Base-by-base conservation (phyloP, 2,113 vertebrate species). In the Daphoenositta chrysoptera region DNA sequence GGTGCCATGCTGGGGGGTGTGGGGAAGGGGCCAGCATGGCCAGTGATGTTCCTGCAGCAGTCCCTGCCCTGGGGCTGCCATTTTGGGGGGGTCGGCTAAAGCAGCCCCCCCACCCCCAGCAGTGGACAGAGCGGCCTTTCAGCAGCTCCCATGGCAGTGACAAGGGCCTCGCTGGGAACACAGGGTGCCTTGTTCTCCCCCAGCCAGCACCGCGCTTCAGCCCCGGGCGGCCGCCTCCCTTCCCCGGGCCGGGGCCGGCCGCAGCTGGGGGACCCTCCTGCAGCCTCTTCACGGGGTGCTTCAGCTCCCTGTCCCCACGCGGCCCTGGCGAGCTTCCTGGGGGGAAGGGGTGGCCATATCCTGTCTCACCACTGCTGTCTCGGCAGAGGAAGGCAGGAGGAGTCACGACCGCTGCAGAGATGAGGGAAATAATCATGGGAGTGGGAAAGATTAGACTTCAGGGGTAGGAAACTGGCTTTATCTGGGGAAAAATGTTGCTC, bases 101-200 rank as follows among this genome's bases (percentile, higher is more conserved):
- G 72, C 50, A 69, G 19, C 33, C 33, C 42, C 12, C 4, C 7
- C 33, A 9, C 30, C 17, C 24, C 42, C 2, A 1, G 18, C 54
- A 40, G 57, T 2, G 21, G 73, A 96, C 96, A 96, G 95, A 95
- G 92, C 64, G 0, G 89, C 77, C 92, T 94, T 96, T 96, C 87
- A 96, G 17, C 42, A 77, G 81, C 84, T 87, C 87, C 93, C 60
- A 51, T 9, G 7, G 81, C 77, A 26, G 92, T 9, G 12, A 86
- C 80, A 6, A 15, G 11, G 42, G 78, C 73, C 86, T 65, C 0
- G 15, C 64, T 10, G 7, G 83, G 86, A 97, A 97, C 93, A 97
- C 95, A 93, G 93, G 4, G 1, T 0, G 84, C 95, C 92, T 97
- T 97, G 96, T 97, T 96, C 95, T 93, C 50, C 61, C 51, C 40